These are phyloP conservation scores for Caenorhabditis tropicalis DNA, from an alignment of 1,140 invertebrate species.

Conservation along the genomic window DNA sequence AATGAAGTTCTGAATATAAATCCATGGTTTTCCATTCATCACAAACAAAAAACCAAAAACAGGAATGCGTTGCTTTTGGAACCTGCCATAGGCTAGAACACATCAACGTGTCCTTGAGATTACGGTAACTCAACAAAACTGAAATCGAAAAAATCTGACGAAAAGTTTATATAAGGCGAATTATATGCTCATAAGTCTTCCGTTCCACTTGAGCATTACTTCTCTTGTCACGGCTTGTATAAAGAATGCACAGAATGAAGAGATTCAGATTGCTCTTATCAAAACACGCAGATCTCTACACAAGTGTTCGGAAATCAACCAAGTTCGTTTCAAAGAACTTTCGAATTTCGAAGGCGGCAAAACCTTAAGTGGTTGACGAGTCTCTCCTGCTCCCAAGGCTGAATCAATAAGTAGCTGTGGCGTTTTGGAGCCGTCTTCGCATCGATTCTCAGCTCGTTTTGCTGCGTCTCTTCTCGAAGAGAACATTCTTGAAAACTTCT, in stretches of 20 bases:
- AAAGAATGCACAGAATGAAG: not conserved
- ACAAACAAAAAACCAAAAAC: too few species aligned
- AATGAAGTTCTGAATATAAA: not conserved
- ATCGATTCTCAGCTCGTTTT: slow-evolving; percentile 28
- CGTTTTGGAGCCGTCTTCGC: not conserved
- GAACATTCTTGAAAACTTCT: slow-evolving; percentile 22
- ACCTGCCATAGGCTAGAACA: too few species aligned
- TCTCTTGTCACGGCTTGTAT: not conserved
- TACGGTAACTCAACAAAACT: too few species aligned
- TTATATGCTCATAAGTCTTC: not conserved
- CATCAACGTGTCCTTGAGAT: too few species aligned
- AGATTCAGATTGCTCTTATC: not conserved
- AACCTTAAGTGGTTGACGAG: not conserved
- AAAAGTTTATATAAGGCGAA: too few species aligned
- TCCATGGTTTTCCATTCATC: too few species aligned
- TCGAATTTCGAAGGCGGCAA: not conserved
- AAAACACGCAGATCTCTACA: slow-evolving; percentile 22
- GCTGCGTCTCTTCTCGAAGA: not conserved
- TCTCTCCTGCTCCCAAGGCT: not conserved
- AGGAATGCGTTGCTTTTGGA: too few species aligned
- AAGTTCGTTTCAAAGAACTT: not conserved
- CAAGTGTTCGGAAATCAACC: not conserved
- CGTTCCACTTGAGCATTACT: slow-evolving; percentile 29
- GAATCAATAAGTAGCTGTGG: slow-evolving; percentile 41
- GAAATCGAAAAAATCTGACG: too few species aligned